A percentile compares a stretch with the other conserved stretches of the same genome.
Evolutionary conservation across 2,113 vertebrate species (phyloP).

Genomic region (Lucifuga dentata): DNA sequence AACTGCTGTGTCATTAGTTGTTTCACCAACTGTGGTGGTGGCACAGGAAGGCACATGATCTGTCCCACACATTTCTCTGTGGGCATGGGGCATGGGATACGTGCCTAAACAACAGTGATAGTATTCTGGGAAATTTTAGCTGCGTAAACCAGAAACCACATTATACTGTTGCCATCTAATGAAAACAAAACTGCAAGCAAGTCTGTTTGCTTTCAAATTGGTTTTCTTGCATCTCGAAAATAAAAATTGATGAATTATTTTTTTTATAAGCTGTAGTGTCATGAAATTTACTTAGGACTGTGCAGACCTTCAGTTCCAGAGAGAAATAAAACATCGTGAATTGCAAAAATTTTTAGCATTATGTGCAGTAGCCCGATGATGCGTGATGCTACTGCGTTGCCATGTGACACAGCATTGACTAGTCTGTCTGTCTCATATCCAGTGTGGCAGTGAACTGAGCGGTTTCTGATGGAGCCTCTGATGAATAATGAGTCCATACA

Average conservation of each 20-base stretch:
- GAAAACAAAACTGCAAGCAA: constrained; percentile 50
- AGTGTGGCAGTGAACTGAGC: constrained; percentile 66
- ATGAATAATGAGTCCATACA: constrained; percentile 84
- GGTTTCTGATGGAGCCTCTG: constrained; percentile 82
- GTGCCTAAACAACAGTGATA: constrained; percentile 59
- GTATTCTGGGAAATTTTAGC: constrained; percentile 46
- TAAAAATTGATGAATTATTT: not conserved
- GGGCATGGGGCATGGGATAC: constrained; percentile 49
- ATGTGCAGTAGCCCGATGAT: constrained; percentile 6
- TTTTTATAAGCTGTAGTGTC: not conserved
- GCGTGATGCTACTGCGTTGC: constrained; percentile 51
- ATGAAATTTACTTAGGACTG: constrained; percentile 10
- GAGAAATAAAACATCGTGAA: constrained; percentile 11
- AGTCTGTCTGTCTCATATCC: constrained; percentile 62
- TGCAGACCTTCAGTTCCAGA: constrained; percentile 23
- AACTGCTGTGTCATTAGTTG: constrained; percentile 78
- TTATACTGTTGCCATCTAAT: constrained; percentile 53
- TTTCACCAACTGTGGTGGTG: constrained; percentile 73
- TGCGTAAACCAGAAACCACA: constrained; percentile 51
- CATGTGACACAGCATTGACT: constrained; percentile 63
- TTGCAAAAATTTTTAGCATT: not conserved
- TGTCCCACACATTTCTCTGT: constrained; percentile 66
- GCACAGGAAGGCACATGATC: constrained; percentile 70
- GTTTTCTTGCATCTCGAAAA: constrained; percentile 14
- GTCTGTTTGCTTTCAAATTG: constrained; percentile 30